Percentiles rank a stretch among this genome's conserved stretches.
phyloP scores from a whole-genome alignment of 2,113 vertebrate genomes.

The Tringa solitaria region DNA sequence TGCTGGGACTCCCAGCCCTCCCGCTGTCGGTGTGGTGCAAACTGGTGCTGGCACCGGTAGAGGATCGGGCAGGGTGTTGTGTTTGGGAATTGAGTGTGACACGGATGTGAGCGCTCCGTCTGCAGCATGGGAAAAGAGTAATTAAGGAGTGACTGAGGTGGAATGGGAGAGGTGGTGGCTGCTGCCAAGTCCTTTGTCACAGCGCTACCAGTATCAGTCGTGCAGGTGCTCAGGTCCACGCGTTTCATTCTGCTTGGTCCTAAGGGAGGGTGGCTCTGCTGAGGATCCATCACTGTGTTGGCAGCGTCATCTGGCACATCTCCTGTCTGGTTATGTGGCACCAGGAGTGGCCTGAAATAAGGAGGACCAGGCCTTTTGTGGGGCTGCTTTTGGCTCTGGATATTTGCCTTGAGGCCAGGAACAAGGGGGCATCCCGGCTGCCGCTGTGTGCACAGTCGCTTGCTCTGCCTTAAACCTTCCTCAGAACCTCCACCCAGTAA shows the following conservation, averaged over 20 bases:
- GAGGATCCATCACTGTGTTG: background rate
- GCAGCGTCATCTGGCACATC: background rate
- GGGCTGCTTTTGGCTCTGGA: background rate
- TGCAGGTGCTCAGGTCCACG: background rate
- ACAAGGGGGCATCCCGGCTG: background rate
- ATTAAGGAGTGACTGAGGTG: background rate
- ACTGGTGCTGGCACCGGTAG: background rate
- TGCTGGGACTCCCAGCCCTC: background rate
- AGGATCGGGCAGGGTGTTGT: background rate
- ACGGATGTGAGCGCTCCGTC: background rate
- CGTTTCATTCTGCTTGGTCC: background rate
- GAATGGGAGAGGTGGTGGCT: background rate
- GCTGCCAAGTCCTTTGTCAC: background rate
- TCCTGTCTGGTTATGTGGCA: background rate
- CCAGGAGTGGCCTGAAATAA: background rate
- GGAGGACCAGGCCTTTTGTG: background rate
- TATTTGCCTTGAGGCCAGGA: background rate
- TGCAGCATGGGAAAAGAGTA: background rate
- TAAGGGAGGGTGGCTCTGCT: background rate
- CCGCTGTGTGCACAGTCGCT: background rate
- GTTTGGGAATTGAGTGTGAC: background rate
- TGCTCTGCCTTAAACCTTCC: background rate
- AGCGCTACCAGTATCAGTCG: background rate
- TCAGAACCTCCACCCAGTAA: background rate
- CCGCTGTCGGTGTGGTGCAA: background rate